Conservation (phyloP, 2,113 vertebrate genomes). For the Holacanthus passer region DNA sequence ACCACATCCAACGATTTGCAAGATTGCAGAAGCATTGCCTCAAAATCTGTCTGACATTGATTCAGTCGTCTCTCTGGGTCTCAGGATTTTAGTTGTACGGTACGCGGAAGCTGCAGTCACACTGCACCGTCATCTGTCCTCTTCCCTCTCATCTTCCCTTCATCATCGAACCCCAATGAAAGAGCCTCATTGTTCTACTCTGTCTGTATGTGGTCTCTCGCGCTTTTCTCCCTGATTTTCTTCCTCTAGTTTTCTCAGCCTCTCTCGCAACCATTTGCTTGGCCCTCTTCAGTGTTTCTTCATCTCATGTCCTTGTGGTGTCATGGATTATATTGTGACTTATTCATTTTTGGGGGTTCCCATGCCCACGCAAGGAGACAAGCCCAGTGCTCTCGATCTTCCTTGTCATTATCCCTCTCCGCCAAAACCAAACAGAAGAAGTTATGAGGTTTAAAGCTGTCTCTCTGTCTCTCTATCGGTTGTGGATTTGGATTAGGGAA, state of each 20-base stretch:
- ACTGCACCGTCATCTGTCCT: slow-evolving; percentile 44
- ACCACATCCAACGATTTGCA: slow-evolving; percentile 43
- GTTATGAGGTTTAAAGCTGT: slow-evolving; percentile 51
- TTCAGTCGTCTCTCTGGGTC: slow-evolving; percentile 12
- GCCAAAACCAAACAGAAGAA: slow-evolving; percentile 59
- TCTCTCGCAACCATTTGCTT: slow-evolving; percentile 60
- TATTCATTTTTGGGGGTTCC: slow-evolving; percentile 67
- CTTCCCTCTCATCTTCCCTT: slow-evolving; percentile 56
- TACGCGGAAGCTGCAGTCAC: slow-evolving; percentile 27
- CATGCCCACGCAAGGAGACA: slow-evolving; percentile 57
- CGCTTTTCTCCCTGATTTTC: slow-evolving; percentile 39
- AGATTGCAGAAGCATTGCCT: slow-evolving; percentile 25
- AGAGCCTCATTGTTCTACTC: slow-evolving; percentile 74
- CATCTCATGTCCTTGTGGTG: slow-evolving; percentile 69
- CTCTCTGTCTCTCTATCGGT: slow-evolving; percentile 28
- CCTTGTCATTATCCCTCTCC: slow-evolving; percentile 42
- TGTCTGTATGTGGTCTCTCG: slow-evolving; percentile 47
- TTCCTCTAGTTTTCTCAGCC: slow-evolving; percentile 2
- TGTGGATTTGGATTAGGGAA: slow-evolving; percentile 64
- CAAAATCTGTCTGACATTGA: slow-evolving; percentile 18
- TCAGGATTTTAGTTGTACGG: not conserved
- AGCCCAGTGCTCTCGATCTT: slow-evolving; percentile 43
- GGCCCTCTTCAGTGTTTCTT: slow-evolving; percentile 44
- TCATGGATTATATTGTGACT: slow-evolving; percentile 75
- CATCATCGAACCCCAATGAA: slow-evolving; percentile 65